Conservation (phyloP, 2,113 vertebrate species). For the Cygnus atratus region DNA sequence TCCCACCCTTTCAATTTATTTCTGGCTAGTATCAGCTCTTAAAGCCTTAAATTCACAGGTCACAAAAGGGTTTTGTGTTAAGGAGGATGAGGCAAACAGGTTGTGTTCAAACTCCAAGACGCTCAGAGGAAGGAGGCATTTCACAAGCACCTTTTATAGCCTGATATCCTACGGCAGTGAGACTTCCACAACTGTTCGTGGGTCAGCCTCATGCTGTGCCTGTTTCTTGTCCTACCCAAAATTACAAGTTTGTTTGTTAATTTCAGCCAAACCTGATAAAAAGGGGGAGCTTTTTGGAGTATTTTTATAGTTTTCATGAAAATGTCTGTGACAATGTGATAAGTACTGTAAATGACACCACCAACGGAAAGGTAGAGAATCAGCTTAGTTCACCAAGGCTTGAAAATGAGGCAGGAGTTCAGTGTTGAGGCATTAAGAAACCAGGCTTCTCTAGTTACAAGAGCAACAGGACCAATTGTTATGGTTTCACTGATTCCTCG, state of each 20-base stretch:
- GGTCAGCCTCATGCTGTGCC: not conserved
- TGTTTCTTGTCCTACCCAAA: not conserved
- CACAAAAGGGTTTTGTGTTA: not conserved
- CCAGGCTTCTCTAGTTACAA: not conserved
- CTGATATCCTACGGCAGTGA: not conserved
- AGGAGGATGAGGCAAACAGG: not conserved
- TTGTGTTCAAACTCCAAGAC: not conserved
- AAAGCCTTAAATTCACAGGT: not conserved
- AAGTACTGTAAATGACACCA: not conserved
- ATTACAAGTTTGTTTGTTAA: not conserved
- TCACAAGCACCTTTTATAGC: not conserved
- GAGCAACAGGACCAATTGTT: not conserved
- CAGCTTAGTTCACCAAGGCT: not conserved
- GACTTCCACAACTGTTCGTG: not conserved
- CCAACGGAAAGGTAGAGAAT: not conserved
- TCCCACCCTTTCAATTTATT: not conserved
- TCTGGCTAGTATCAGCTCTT: not conserved
- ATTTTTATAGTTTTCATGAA: not conserved
- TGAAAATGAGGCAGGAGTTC: not conserved
- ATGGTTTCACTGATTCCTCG: not conserved
- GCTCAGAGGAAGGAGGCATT: not conserved
- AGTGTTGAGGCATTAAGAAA: not conserved
- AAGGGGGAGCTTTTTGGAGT: not conserved
- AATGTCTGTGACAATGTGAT: not conserved
- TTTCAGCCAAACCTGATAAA: not conserved